Evolutionary conservation across 2,888 invertebrate genomes (phyloP), one percentile per base, ranked within the genome.

Genomic region (Lacanobia wlatinum): DNA sequence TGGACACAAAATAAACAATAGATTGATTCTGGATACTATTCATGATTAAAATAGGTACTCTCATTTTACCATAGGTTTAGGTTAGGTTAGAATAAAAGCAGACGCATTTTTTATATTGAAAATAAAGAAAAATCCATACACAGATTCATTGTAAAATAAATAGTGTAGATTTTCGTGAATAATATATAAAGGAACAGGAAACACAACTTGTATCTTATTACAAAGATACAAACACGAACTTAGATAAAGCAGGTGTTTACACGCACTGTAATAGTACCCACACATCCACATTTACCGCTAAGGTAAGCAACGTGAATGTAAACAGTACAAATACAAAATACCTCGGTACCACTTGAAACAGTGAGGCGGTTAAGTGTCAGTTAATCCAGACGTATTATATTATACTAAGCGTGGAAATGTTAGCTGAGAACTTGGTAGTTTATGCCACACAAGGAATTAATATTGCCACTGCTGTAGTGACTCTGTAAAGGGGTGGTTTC

Each of bases 321-420:
- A 52, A 52, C 46, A 16, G 68, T 65, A 60, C 56, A 74, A 78
- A 64, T 64, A 63, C 69, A 40, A 61, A 80, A 76, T 70, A 63
- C 46, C 66, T 73, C 10, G n/a, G 40, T 63, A 46, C 28, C 70
- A 70, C 81, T 70, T 70, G 76, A 75, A 78, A 75, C 55, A 52
- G 55, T 70, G 46, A 14, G 8, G 55, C 28, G 52, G 76, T 56
- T 66, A 55, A 43, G 60, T 64, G 70, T 61, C 66, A 58, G 43
- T 58, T 81, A 76, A 79, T 70, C 52, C 76, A 76, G 70, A 63
- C 66, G 55, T 60, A 70, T 80, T 62, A 66, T 59, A 63, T 34
- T 43, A 53, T 59, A 56, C 48, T 40, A 56, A 70, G 66, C 43
- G 50, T 60, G 64, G 76, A 70, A 78, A 66, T 70, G 66, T 70